Percentiles rank a stretch among this genome's conserved stretches.
These are phyloP conservation scores for Ptilodon capucinus DNA, from an alignment of 2,888 invertebrate genomes.

Conservation along the genomic window DNA sequence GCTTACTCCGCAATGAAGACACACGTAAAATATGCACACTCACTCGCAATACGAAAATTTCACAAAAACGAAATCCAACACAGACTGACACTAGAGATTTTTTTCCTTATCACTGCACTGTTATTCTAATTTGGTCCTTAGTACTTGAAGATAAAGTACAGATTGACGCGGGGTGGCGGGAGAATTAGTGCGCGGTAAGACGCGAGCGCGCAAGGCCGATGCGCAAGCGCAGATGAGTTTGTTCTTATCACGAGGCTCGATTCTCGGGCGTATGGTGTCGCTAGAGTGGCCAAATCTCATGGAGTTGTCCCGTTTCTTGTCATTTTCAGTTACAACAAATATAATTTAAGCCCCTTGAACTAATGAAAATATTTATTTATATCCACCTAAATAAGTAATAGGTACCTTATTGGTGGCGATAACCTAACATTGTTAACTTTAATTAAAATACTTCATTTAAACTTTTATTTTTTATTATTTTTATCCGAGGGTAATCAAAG, in stretches of 20 bases:
- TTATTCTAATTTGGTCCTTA: constrained; percentile 23
- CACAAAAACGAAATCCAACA: constrained; percentile 23
- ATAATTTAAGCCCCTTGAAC: too few species aligned
- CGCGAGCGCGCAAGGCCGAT: constrained; percentile 62
- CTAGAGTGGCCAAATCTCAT: constrained; percentile 22
- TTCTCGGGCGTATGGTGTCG: constrained; percentile 1
- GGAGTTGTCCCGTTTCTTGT: too few species aligned
- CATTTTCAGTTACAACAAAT: too few species aligned
- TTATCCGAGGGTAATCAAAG: not conserved
- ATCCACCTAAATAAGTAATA: too few species aligned
- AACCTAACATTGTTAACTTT: too few species aligned
- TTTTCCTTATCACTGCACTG: constrained; percentile 23
- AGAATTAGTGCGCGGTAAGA: constrained; percentile 21
- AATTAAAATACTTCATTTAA: too few species aligned
- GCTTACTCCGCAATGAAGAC: constrained; percentile 20
- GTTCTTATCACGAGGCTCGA: constrained; percentile 65
- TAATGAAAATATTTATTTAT: too few species aligned
- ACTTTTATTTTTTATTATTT: not conserved
- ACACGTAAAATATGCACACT: constrained; percentile 5
- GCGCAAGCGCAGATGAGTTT: constrained; percentile 65
- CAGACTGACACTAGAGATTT: constrained; percentile 18
- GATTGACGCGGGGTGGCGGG: not conserved
- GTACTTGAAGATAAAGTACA: constrained; percentile 14
- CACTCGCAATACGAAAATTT: constrained; percentile 20
- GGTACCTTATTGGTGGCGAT: too few species aligned